Base-by-base conservation (phyloP, 2,113 vertebrate species). In the Cynocephalus volans region DNA sequence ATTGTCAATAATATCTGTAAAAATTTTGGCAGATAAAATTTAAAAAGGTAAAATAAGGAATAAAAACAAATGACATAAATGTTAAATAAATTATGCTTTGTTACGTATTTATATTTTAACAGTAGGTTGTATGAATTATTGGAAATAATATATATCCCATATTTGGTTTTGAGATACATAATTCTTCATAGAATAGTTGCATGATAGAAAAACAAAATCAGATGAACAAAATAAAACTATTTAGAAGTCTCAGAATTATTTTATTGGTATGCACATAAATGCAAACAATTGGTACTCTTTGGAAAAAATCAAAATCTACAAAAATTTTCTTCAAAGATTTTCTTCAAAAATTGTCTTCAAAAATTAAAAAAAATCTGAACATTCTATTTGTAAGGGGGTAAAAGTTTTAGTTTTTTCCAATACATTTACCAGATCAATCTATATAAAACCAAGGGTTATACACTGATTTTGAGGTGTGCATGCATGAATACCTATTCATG, bases 231-330 rank as follows among this genome's bases (percentile, higher is more conserved):
- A 50, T 48, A 67, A 73, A 67, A 80, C 6, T 33, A 41, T 41
- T 41, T 41, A 90, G 21, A 54, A 64, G 24, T 93, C 70, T 89
- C 83, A 64, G 17, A 82, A 91, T 52, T 89, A 45, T 76, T 92
- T 60, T 45, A 36, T 26, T 54, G 7, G 12, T 73, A 52, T 10
- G 8, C 26, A 41, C 36, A 50, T 64, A 77, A 84, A 65, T 58
- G 13, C n/a, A 72, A 72, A 75, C n/a, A 72, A 48, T 76, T 56
- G 56, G 26, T 33, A 31, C 2, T 72, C 36, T 70, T 65, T 12
- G 2, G 50, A 45, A 56, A 31, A 80, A 91, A 41, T 41, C 41
- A 41, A 41, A 41, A 41, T 41, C 41, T 41, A 41, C 41, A 41
- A n/a, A n/a, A n/a, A n/a, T n/a, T n/a, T n/a, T n/a, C n/a, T n/a